Conservation (phyloP, 2,113 vertebrate genomes). For the Cyprinus carpio region DNA sequence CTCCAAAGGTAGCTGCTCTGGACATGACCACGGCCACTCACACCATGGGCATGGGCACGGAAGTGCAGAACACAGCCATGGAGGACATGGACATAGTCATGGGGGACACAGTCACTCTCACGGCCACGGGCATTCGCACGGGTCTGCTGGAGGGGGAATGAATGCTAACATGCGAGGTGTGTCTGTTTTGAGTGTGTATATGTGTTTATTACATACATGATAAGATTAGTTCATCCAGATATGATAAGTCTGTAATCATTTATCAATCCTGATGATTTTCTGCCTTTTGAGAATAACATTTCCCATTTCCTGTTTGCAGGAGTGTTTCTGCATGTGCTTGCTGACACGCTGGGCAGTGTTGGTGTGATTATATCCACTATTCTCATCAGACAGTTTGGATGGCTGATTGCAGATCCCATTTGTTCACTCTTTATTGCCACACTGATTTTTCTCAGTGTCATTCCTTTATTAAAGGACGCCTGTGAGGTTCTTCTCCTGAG, state of each 20-base stretch:
- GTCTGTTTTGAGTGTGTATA: background rate
- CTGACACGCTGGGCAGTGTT: slow-evolving; percentile 95
- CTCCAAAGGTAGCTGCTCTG: slow-evolving; percentile 77
- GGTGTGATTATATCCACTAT: slow-evolving; percentile 96
- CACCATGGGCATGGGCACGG: slow-evolving; percentile 68
- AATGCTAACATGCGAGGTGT: slow-evolving; percentile 98
- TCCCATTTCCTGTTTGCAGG: slow-evolving; percentile 70
- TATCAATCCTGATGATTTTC: background rate
- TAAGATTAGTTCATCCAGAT: background rate
- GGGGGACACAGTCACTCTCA: slow-evolving; percentile 77
- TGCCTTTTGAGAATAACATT: background rate
- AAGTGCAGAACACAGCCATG: slow-evolving; percentile 71
- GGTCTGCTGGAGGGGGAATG: slow-evolving; percentile 84
- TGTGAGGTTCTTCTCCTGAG: slow-evolving; percentile 92
- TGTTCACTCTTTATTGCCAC: slow-evolving; percentile 96
- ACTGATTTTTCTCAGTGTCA: slow-evolving; percentile 95
- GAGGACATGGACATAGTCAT: slow-evolving; percentile 81
- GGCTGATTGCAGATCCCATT: slow-evolving; percentile 95
- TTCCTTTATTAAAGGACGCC: slow-evolving; percentile 93
- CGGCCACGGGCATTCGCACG: slow-evolving; percentile 77
- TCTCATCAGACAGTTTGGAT: slow-evolving; percentile 97
- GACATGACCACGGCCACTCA: slow-evolving; percentile 82
- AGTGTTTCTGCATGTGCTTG: slow-evolving; percentile 94
- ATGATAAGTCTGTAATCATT: background rate
- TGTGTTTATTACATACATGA: background rate